A percentile compares a stretch with the other conserved stretches of the same genome.
Conservation (phyloP, 1,140 invertebrate species). For the Lasioglossum baleicum region DNA sequence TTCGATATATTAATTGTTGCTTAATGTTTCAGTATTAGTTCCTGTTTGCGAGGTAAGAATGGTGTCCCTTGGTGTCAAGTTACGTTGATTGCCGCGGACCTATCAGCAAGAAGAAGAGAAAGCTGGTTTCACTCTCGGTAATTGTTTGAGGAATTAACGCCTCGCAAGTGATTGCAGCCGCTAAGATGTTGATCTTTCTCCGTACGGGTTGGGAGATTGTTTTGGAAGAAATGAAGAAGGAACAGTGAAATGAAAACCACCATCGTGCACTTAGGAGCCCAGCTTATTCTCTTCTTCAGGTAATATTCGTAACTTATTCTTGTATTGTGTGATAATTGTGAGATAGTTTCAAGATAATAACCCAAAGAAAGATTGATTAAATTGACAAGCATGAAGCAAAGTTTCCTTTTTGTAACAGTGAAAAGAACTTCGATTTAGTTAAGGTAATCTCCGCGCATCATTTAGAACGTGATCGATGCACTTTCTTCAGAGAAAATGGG, state of each 20-base stretch:
- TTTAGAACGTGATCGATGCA: background rate
- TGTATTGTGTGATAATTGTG: background rate
- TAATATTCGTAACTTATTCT: background rate
- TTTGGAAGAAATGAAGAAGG: background rate
- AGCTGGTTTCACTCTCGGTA: slow-evolving; percentile 26
- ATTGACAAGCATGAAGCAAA: background rate
- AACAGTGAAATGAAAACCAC: background rate
- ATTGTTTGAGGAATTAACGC: slow-evolving; percentile 14
- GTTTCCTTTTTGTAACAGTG: background rate
- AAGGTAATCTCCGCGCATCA: background rate
- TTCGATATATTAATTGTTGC: too few species aligned
- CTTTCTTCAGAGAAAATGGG: background rate
- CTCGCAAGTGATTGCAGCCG: background rate
- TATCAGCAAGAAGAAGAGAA: background rate
- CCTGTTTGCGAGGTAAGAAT: background rate
- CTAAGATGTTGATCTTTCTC: background rate
- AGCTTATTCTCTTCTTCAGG: background rate
- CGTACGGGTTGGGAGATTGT: background rate
- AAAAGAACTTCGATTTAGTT: background rate
- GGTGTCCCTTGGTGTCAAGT: background rate
- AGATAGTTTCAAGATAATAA: background rate
- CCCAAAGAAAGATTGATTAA: background rate
- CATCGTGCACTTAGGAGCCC: background rate
- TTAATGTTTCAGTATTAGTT: background rate
- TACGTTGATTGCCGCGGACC: background rate